phyloP scores from a whole-genome alignment of 2,888 invertebrate genomes.

The Pheosia tremula region DNA sequence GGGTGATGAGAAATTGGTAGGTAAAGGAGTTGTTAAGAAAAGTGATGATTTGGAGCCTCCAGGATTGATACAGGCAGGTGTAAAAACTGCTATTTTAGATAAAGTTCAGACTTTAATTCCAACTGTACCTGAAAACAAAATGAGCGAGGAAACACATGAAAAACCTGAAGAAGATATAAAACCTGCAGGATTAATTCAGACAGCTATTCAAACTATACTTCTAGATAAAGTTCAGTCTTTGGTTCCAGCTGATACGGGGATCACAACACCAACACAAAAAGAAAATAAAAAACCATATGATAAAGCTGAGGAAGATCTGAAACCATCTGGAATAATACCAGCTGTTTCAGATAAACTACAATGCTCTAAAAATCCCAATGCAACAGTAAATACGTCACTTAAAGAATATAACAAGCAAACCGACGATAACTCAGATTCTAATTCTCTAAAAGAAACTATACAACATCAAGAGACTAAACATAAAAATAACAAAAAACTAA shows the following conservation, averaged over 20 bases:
- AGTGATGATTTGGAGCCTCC: neutral
- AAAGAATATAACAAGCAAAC: neutral
- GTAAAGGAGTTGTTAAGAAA: conserved; percentile 8
- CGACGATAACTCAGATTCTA: conserved; percentile 2
- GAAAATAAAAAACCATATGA: neutral
- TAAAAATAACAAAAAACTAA: conserved; percentile 53
- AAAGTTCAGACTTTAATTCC: conserved; percentile 19
- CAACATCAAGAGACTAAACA: conserved; percentile 15
- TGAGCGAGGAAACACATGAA: neutral
- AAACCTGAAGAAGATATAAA: conserved; percentile 24
- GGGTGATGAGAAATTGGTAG: conserved; percentile 7
- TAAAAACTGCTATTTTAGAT: conserved; percentile 26
- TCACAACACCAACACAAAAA: too few species aligned
- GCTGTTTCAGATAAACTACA: conserved; percentile 78
- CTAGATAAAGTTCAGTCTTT: conserved; percentile 22
- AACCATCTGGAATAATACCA: conserved; percentile 25
- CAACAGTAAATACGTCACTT: neutral
- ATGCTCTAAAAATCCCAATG: conserved; percentile 37
- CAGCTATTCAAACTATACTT: conserved; percentile 25
- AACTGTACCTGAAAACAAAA: conserved; percentile 1
- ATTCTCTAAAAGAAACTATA: conserved; percentile 5
- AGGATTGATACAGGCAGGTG: conserved; percentile 16
- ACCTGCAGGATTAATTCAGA: conserved; percentile 18
- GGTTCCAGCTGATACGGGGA: conserved; percentile 10
- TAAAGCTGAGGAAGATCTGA: conserved; percentile 22